Evolutionary conservation across 2,888 invertebrate species (phyloP).

Genomic region (Eupithecia subumbrata): DNA sequence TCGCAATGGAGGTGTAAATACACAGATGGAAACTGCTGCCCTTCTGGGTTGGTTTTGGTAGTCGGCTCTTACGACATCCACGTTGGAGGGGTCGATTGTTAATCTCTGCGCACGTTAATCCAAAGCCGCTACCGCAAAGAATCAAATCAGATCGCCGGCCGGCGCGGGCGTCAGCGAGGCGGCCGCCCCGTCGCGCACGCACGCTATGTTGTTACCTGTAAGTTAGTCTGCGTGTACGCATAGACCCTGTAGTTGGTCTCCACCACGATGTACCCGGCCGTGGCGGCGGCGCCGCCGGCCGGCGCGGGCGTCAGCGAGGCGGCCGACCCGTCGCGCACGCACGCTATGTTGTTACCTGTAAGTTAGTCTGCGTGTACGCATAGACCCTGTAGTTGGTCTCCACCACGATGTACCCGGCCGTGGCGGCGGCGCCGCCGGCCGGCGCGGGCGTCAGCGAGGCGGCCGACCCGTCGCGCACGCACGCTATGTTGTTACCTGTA

Average conservation of each 20-base stretch:
- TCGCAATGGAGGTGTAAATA: too few species aligned
- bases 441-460: not conserved
- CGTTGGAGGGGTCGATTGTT: too few species aligned
- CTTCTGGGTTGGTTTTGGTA: too few species aligned
- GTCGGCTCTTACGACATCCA: too few species aligned
- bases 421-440: slow-evolving; percentile 55
- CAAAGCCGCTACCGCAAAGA: too few species aligned
- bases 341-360: slow-evolving; percentile 83
- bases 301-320: too few species aligned
- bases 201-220: slow-evolving; percentile 83
- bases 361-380: slow-evolving; percentile 96
- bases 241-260: slow-evolving; percentile 98
- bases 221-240: slow-evolving; percentile 96
- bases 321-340: too few species aligned
- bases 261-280: slow-evolving; percentile 90
- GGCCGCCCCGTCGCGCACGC: too few species aligned
- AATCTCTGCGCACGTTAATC: too few species aligned
- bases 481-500: slow-evolving; percentile 91
- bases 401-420: slow-evolving; percentile 90
- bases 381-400: slow-evolving; percentile 98
- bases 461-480: slow-evolving; percentile 72
- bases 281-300: slow-evolving; percentile 64
- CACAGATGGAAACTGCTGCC: too few species aligned
- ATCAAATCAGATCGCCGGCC: too few species aligned
- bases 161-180: too few species aligned